These are phyloP conservation scores for Prunella strophiata DNA, from an alignment of 2,797 vertebrate species.

Conservation along the genomic window DNA sequence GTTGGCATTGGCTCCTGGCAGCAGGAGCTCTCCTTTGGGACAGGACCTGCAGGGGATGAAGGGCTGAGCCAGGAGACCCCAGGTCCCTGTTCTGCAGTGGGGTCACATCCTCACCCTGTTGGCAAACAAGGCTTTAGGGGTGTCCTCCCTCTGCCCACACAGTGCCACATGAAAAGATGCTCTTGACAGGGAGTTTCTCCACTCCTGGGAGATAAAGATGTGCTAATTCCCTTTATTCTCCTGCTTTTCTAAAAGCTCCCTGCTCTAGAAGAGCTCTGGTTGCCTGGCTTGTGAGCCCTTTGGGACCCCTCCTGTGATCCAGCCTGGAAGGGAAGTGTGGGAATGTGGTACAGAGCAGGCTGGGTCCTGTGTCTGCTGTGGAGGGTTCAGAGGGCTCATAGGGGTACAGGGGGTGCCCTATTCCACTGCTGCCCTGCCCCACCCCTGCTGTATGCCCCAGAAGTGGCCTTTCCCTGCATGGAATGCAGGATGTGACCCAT, in stretches of 20 bases:
- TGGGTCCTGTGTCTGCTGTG: fast-evolving
- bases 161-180: neutral
- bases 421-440: neutral
- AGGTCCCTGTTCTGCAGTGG: neutral
- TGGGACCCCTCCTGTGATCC: neutral
- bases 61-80: neutral
- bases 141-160: neutral
- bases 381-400: fast-evolving
- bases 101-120: neutral
- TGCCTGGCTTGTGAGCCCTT: neutral
- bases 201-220: neutral
- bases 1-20: neutral
- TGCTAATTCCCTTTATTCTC: neutral
- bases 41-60: neutral
- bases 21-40: neutral
- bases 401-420: fast-evolving
- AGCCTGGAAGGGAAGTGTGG: neutral
- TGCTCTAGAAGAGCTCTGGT: neutral
- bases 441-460: fast-evolving
- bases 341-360: fast-evolving
- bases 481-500: neutral
- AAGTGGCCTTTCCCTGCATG: neutral
- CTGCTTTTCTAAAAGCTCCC: neutral
- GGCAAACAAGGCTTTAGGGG: neutral
- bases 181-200: neutral